A percentile compares a stretch with the other conserved stretches of the same genome.
Conservation (phyloP, 2,888 invertebrate genomes). For the Scaptomyza polygonia region DNA sequence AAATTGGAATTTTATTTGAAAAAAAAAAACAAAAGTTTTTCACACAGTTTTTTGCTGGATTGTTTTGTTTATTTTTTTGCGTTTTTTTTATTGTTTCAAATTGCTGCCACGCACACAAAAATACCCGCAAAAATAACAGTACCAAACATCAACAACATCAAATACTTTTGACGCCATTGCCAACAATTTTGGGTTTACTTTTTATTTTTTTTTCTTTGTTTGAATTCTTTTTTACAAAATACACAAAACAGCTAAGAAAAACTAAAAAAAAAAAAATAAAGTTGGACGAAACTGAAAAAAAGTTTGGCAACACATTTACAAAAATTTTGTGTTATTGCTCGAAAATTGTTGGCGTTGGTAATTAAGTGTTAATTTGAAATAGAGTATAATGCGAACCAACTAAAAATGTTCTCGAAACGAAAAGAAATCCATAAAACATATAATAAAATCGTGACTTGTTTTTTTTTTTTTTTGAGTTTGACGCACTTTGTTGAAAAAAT, state of each 20-base stretch:
- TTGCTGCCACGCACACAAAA: slow-evolving; percentile 5
- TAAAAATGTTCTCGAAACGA: not conserved
- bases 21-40: slow-evolving; percentile 60
- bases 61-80: slow-evolving; percentile 9
- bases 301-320: slow-evolving; percentile 46
- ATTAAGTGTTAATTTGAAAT: slow-evolving; percentile 37
- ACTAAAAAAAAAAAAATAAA: not conserved
- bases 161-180: slow-evolving; percentile 40
- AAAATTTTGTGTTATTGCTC: slow-evolving; percentile 40
- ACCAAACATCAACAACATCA: slow-evolving; percentile 21
- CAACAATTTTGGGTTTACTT: slow-evolving; percentile 23
- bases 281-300: slow-evolving; percentile 20
- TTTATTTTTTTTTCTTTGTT: slow-evolving; percentile 11
- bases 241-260: slow-evolving; percentile 1
- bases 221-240: slow-evolving; percentile 36
- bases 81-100: slow-evolving; percentile 3
- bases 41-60: slow-evolving; percentile 15
- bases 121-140: slow-evolving; percentile 23
- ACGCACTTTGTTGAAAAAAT: too few relatives aligned
- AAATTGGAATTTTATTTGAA: slow-evolving; percentile 66
- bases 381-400: slow-evolving; percentile 17
- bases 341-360: slow-evolving; percentile 30
- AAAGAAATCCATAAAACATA: too few relatives aligned
- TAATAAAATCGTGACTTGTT: too few relatives aligned
- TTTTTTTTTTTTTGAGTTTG: too few relatives aligned